A percentile compares a stretch with the other conserved stretches of the same genome.
Conservation (phyloP, 2,888 invertebrate genomes). For the Lathronympha strigana region DNA sequence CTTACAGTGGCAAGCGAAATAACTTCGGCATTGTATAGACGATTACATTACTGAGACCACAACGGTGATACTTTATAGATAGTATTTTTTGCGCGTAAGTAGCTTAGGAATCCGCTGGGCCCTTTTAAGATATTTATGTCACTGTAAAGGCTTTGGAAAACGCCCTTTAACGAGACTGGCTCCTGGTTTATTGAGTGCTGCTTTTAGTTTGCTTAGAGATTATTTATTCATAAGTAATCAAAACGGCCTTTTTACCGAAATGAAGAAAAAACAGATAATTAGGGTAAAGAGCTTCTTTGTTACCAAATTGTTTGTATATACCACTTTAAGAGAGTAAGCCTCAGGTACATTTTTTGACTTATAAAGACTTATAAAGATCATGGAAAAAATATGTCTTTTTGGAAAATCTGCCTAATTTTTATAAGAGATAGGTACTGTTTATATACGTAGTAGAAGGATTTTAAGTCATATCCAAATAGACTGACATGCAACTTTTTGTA, state of each 20-base stretch:
- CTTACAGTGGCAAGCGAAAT: constrained; percentile 17
- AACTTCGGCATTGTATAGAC: constrained; percentile 26
- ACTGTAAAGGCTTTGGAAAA: constrained; percentile 45
- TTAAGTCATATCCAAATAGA: no score
- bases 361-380: no score
- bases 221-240: constrained; percentile 16
- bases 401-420: no score
- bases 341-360: no score
- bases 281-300: no score
- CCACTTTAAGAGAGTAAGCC: no score
- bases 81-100: constrained; percentile 43
- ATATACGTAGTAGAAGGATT: no score
- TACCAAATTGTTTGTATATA: no score
- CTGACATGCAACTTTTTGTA: no score
- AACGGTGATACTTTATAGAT: constrained; percentile 42
- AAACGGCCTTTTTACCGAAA: neutral
- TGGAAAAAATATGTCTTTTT: no score
- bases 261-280: neutral
- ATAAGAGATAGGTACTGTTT: no score
- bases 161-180: constrained; percentile 43
- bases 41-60: constrained; percentile 42
- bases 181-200: constrained; percentile 30
- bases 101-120: constrained; percentile 47
- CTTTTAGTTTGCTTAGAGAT: constrained; percentile 5
- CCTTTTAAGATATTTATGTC: constrained; percentile 57